phyloP scores from a whole-genome alignment of 2,113 vertebrate species.

The Lonchura striata region DNA sequence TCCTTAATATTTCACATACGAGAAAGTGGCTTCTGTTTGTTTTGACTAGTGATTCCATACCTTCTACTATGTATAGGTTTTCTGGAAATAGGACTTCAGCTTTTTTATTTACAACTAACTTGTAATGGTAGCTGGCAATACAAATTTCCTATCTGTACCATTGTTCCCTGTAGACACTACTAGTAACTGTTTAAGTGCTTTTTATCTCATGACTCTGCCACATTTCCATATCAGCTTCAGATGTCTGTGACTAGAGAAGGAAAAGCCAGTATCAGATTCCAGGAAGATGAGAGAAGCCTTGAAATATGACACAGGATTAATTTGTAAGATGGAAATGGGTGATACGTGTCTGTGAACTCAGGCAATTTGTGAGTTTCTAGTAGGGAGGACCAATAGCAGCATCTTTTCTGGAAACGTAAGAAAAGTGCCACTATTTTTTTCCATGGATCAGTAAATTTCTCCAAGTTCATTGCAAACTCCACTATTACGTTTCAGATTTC shows the following conservation, averaged over 20 bases:
- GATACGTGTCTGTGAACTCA: neutral
- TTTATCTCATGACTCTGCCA: neutral
- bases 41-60: neutral
- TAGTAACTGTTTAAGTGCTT: neutral
- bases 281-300: neutral
- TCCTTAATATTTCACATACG: neutral
- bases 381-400: neutral
- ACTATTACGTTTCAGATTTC: neutral
- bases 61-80: neutral
- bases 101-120: neutral
- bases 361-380: neutral
- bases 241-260: neutral
- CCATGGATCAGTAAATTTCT: neutral
- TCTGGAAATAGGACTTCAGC: neutral
- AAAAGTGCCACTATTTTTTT: neutral
- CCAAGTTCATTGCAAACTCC: neutral
- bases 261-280: neutral
- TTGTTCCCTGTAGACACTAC: neutral
- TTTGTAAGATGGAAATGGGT: neutral
- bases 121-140: neutral
- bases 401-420: neutral
- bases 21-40: neutral
- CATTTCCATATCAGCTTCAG: neutral
- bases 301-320: neutral
- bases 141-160: neutral